These are phyloP conservation scores for Stigmatopora nigra DNA, from an alignment of 2,113 vertebrate genomes.

Conservation along the genomic window DNA sequence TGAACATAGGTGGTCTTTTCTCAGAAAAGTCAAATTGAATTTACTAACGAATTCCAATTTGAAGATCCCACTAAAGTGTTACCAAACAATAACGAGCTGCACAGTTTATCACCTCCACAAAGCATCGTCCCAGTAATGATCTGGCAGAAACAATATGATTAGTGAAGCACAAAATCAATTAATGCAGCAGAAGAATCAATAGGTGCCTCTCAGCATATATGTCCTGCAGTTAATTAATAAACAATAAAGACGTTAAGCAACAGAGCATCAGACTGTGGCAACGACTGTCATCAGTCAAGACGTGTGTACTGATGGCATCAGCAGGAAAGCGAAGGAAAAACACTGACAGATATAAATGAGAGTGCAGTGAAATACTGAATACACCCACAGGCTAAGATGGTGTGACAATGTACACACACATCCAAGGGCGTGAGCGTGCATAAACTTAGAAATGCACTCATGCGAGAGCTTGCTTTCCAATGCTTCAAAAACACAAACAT, in stretches of 20 bases:
- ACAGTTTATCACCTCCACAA: constrained; percentile 8
- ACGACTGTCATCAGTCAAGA: constrained; percentile 60
- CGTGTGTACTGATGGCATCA: constrained; percentile 62
- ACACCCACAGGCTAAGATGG: constrained; percentile 43
- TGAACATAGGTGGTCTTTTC: not conserved
- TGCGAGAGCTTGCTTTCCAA: not conserved
- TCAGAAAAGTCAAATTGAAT: not conserved
- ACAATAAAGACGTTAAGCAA: constrained; percentile 61
- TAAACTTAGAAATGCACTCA: constrained; percentile 8
- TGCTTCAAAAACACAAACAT: constrained; percentile 7
- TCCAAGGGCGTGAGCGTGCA: constrained; percentile 11
- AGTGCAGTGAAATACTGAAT: constrained; percentile 36
- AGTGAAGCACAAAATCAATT: constrained; percentile 69
- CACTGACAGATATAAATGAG: constrained; percentile 59
- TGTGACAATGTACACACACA: constrained; percentile 28
- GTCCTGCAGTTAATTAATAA: constrained; percentile 70
- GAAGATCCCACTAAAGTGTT: not conserved
- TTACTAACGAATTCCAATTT: not conserved
- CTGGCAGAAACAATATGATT: constrained; percentile 66
- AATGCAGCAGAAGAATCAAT: constrained; percentile 65
- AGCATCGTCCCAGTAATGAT: constrained; percentile 45
- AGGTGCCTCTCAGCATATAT: constrained; percentile 66
- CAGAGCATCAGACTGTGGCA: constrained; percentile 59
- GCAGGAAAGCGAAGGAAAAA: constrained; percentile 53
- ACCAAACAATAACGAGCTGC: not conserved